Conservation (phyloP, 2,888 invertebrate species). For the Habroteleia sp. region DNA sequence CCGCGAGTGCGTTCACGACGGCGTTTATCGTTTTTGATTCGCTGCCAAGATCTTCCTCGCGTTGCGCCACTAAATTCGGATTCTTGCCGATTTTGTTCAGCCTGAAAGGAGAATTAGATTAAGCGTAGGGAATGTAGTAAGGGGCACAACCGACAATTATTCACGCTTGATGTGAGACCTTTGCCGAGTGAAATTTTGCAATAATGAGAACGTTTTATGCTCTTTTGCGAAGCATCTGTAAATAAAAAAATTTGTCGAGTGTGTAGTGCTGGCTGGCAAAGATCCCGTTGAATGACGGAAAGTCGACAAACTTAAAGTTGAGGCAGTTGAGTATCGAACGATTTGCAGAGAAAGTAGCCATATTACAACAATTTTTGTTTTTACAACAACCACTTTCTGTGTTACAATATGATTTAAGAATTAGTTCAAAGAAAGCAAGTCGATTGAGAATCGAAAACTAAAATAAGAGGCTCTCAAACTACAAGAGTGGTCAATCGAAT, state of each 20-base stretch:
- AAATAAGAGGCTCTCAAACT: too few relatives aligned
- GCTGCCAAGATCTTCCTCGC: constrained; percentile 86
- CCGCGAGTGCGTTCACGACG: constrained; percentile 94
- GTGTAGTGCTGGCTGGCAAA: constrained; percentile 56
- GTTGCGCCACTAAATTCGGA: constrained; percentile 92
- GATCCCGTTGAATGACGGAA: constrained; percentile 74
- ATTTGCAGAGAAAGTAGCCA: constrained; percentile 64
- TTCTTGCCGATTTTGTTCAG: constrained; percentile 99
- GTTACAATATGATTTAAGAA: too few relatives aligned
- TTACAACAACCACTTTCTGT: too few relatives aligned
- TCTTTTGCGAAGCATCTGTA: neutral
- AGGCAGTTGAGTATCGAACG: constrained; percentile 66
- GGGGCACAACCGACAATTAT: constrained; percentile 77
- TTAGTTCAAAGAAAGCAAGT: too few relatives aligned
- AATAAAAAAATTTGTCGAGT: constrained; percentile 1
- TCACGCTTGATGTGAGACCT: constrained; percentile 72
- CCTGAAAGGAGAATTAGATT: constrained; percentile 82
- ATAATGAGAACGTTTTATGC: constrained; percentile 2
- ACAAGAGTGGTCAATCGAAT: too few relatives aligned
- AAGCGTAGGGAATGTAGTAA: constrained; percentile 81
- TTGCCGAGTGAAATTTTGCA: constrained; percentile 41
- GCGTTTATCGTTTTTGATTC: constrained; percentile 94
- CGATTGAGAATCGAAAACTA: too few relatives aligned
- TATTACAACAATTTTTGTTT: constrained; percentile 19
- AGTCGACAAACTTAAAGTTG: constrained; percentile 72